Evolutionary conservation across 2,888 invertebrate genomes (phyloP).

Genomic region (Colostygia pectinataria): DNA sequence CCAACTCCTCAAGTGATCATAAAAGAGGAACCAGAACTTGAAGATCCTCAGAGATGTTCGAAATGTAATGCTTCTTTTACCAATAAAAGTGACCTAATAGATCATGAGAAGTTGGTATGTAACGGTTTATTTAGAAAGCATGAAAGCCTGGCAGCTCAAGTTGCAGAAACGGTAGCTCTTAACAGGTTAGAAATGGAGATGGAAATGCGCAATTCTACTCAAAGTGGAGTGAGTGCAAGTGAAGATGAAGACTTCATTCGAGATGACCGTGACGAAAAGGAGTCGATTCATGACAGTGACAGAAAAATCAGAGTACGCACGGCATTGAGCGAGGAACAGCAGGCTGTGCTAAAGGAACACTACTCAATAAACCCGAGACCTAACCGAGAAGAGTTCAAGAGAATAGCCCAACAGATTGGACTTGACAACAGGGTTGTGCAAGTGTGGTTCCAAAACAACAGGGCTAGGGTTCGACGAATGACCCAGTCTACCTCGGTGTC

Average conservation of each 20-base stretch:
- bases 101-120: conserved; percentile 88
- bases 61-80: conserved; percentile 84
- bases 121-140: conserved; percentile 84
- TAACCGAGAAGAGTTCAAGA: conserved; percentile 95
- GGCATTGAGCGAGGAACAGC: conserved; percentile 96
- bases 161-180: conserved; percentile 86
- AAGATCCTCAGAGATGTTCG: conserved; percentile 76
- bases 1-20: conserved; percentile 54
- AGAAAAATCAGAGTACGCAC: conserved; percentile 95
- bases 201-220: conserved; percentile 76
- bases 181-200: conserved; percentile 79
- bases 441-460: conserved; percentile 98
- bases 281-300: conserved; percentile 84
- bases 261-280: conserved; percentile 79
- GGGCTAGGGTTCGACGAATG: conserved; percentile 92
- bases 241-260: conserved; percentile 84
- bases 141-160: conserved; percentile 90
- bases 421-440: conserved; percentile 92
- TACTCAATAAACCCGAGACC: conserved; percentile 96
- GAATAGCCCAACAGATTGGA: conserved; percentile 91
- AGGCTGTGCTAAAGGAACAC: conserved; percentile 93
- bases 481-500: conserved; percentile 64
- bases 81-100: conserved; percentile 84
- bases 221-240: conserved; percentile 81
- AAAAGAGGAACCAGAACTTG: conserved; percentile 69